phyloP scores from a whole-genome alignment of 2,888 invertebrate genomes.

The Pseudanteris insignis region DNA sequence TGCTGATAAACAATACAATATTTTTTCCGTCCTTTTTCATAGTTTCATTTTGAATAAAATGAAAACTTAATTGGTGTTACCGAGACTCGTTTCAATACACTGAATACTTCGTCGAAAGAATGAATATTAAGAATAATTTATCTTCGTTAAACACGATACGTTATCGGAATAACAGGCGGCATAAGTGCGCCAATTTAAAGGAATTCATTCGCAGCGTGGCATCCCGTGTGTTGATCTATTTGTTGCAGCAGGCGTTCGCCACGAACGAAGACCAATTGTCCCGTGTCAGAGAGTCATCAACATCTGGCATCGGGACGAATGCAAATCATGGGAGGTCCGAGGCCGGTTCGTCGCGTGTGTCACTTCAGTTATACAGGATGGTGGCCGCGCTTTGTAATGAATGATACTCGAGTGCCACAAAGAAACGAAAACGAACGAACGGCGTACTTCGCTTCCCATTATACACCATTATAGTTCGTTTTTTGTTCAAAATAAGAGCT shows the following conservation, averaged over 20 bases:
- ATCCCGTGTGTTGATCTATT: slow-evolving; percentile 32
- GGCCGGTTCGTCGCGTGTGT: slow-evolving; percentile 55
- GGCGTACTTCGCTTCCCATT: slow-evolving; percentile 49
- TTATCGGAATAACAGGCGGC: slow-evolving; percentile 25
- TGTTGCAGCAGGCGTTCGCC: slow-evolving; percentile 44
- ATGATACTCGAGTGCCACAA: slow-evolving; percentile 36
- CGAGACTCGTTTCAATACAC: no score
- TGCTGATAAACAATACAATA: no score
- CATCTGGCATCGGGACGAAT: slow-evolving; percentile 46
- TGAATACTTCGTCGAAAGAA: no score
- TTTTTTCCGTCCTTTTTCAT: no score
- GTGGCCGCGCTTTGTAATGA: slow-evolving; percentile 41
- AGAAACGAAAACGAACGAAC: slow-evolving; percentile 25
- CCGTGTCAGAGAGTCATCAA: slow-evolving; percentile 62
- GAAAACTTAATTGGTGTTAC: no score
- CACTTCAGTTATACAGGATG: slow-evolving; percentile 54
- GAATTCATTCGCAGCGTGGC: slow-evolving; percentile 24
- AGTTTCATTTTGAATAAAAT: no score
- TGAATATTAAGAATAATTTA: no score
- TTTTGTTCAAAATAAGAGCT: slow-evolving; percentile 53
- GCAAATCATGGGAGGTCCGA: slow-evolving; percentile 52
- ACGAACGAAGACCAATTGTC: slow-evolving; percentile 54
- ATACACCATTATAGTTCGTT: slow-evolving; percentile 59
- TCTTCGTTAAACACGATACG: no score
- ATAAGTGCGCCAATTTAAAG: slow-evolving; percentile 28